A percentile compares a stretch with the other conserved stretches of the same genome.
Conservation (phyloP, 2,888 invertebrate genomes). For the Amphimallon solstitiale region DNA sequence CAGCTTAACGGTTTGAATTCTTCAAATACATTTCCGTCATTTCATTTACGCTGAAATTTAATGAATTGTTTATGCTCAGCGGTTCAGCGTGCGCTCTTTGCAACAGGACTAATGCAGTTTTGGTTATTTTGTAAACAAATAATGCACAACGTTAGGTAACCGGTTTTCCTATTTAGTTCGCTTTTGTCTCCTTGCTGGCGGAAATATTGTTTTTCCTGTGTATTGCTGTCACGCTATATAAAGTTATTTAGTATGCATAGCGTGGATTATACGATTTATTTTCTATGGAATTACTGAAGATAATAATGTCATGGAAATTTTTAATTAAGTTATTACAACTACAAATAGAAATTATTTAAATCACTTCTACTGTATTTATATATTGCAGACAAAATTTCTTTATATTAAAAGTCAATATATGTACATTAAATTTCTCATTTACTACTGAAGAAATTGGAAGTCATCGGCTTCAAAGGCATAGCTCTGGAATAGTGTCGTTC, state of each 20-base stretch:
- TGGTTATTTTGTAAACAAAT: conserved; percentile 9
- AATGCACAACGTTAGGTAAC: neutral
- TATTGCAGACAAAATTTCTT: too few relatives aligned
- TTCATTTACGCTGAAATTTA: conserved; percentile 19
- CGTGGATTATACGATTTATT: neutral
- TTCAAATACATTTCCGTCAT: conserved; percentile 14
- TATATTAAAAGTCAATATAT: too few relatives aligned
- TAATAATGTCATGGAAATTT: too few relatives aligned
- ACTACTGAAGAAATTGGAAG: too few relatives aligned
- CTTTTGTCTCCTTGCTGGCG: neutral
- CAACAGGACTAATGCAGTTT: neutral
- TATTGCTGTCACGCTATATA: neutral
- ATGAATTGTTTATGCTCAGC: conserved; percentile 13
- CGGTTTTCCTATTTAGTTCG: conserved; percentile 1
- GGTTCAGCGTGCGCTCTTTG: neutral
- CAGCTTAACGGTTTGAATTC: neutral
- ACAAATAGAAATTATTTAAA: too few relatives aligned
- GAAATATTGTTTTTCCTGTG: conserved; percentile 11
- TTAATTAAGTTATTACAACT: too few relatives aligned
- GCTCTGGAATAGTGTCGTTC: too few relatives aligned
- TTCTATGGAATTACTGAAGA: neutral
- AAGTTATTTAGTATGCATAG: too few relatives aligned
- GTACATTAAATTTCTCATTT: too few relatives aligned
- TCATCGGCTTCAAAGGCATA: too few relatives aligned
- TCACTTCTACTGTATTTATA: too few relatives aligned